Evolutionary conservation across 2,888 invertebrate genomes (phyloP).

Genomic region (Atethmia centrago): DNA sequence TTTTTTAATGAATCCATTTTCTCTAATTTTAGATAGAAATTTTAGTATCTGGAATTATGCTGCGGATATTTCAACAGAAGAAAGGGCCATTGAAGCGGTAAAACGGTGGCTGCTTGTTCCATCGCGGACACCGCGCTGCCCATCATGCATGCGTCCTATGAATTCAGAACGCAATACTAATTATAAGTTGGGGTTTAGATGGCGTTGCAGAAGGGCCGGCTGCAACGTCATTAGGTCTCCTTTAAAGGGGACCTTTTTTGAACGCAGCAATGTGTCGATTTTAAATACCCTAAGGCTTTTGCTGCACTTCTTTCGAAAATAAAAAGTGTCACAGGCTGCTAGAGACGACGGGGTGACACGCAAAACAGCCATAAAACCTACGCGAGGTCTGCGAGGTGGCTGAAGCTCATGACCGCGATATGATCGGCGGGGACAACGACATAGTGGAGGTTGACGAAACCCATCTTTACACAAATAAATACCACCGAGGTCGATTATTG

Average conservation of each 20-base stretch:
- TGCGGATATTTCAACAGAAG: neutral
- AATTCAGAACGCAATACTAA: neutral
- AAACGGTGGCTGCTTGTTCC: conserved; percentile 4
- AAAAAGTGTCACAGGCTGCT: conserved; percentile 18
- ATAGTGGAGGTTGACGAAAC: too few relatives aligned
- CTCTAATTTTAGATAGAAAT: neutral
- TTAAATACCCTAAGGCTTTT: neutral
- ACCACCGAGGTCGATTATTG: too few relatives aligned
- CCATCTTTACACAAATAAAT: too few relatives aligned
- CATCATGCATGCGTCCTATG: neutral
- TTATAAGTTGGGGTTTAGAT: neutral
- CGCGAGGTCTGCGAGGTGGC: too few relatives aligned
- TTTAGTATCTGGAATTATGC: neutral
- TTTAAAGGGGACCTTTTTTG: conserved; percentile 11
- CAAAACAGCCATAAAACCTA: conserved; percentile 28
- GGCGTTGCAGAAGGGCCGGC: too few relatives aligned
- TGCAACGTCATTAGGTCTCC: conserved; percentile 5
- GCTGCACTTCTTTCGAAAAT: neutral
- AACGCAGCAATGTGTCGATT: neutral
- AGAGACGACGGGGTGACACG: conserved; percentile 19
- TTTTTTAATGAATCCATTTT: neutral
- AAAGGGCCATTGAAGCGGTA: conserved; percentile 18
- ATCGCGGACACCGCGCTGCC: conserved; percentile 9
- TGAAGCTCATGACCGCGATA: too few relatives aligned
- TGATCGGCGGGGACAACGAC: too few relatives aligned